Evolutionary conservation across 2,888 invertebrate species (phyloP).

Genomic region (Thymelicus acteon): DNA sequence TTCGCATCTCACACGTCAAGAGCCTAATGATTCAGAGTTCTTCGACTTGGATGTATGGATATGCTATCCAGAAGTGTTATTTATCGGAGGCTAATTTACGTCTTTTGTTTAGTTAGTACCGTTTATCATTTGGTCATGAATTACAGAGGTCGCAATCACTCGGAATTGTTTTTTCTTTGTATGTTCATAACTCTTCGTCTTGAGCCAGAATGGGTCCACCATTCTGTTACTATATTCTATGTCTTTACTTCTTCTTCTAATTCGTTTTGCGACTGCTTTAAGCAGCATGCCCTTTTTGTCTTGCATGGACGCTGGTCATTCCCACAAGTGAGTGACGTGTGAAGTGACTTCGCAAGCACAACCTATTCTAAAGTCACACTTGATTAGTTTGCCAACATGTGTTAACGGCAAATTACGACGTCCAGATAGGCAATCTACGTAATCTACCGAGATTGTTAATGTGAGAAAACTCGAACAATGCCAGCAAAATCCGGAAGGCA

Average conservation of each 20-base stretch:
- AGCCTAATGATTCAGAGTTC: slow-evolving; percentile 6
- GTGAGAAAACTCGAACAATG: slow-evolving; percentile 74
- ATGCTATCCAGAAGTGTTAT: background rate
- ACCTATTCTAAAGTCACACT: slow-evolving; percentile 7
- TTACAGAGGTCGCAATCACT: too few species aligned
- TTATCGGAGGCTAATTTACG: background rate
- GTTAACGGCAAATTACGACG: slow-evolving; percentile 26
- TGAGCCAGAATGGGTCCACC: too few species aligned
- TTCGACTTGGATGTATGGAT: slow-evolving; percentile 3
- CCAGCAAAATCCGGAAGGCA: slow-evolving; percentile 69
- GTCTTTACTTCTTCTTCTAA: too few species aligned
- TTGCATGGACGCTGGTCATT: background rate
- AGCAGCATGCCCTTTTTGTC: too few species aligned
- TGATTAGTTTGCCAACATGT: slow-evolving; percentile 23
- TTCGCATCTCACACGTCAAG: slow-evolving; percentile 5
- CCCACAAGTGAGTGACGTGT: slow-evolving; percentile 1
- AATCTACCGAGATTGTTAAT: slow-evolving; percentile 51
- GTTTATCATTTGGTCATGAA: too few species aligned
- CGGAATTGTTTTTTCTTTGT: too few species aligned
- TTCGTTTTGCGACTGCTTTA: too few species aligned
- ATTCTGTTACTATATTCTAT: too few species aligned
- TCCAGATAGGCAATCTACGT: slow-evolving; percentile 43
- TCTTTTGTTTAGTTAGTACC: too few species aligned
- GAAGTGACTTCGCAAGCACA: slow-evolving; percentile 3
- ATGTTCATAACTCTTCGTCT: too few species aligned